phyloP scores from a whole-genome alignment of 2,113 vertebrate species.

The Anguilla japonica region DNA sequence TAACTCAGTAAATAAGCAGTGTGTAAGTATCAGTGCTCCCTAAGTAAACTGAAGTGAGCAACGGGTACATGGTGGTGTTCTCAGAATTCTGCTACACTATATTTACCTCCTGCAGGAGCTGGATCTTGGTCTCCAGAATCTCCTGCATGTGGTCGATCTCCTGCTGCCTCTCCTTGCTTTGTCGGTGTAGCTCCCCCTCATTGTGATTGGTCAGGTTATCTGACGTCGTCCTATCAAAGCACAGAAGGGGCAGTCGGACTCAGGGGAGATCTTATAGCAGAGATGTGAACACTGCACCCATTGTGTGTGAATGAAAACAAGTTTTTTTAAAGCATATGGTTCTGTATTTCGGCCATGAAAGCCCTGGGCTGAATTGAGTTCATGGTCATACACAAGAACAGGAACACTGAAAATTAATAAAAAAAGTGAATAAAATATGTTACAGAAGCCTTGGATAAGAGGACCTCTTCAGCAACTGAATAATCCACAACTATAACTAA shows the following conservation, averaged over 20 bases:
- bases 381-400: not conserved
- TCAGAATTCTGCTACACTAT: not conserved
- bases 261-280: not conserved
- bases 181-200: slow-evolving; percentile 72
- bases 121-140: slow-evolving; percentile 80
- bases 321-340: not conserved
- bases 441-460: not conserved
- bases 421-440: not conserved
- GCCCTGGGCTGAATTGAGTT: not conserved
- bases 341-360: not conserved
- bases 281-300: not conserved
- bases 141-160: slow-evolving; percentile 79
- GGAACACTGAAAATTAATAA: no score
- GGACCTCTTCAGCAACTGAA: slow-evolving; percentile 5
- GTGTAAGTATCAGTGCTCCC: not conserved
- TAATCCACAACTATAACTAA: slow-evolving; percentile 12
- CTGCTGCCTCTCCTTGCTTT: slow-evolving; percentile 73
- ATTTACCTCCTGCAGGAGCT: slow-evolving; percentile 83
- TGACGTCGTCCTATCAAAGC: slow-evolving; percentile 63
- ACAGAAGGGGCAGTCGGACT: not conserved
- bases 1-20: not conserved
- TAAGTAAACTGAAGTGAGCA: not conserved
- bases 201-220: slow-evolving; percentile 75
- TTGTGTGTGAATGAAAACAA: not conserved
- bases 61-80: not conserved